A percentile compares a stretch with the other conserved stretches of the same genome.
phyloP scores from a whole-genome alignment of 1,140 invertebrate genomes.

The Acromyrmex echinatior region DNA sequence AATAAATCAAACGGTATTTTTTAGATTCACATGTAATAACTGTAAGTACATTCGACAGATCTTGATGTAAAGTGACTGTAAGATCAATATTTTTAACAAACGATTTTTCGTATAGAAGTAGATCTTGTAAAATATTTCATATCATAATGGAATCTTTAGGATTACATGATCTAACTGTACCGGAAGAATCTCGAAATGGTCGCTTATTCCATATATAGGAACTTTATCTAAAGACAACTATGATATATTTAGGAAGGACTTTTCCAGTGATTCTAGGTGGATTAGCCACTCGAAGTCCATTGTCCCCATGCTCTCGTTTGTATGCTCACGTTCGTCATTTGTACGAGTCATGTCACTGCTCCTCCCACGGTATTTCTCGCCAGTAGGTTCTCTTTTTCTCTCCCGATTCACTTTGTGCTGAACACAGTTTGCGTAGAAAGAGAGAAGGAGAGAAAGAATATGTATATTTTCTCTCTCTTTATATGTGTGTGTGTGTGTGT shows the following conservation, averaged over 20 bases:
- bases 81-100: background rate
- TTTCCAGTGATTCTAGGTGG: background rate
- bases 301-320: constrained; percentile 48
- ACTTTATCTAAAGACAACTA: background rate
- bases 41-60: background rate
- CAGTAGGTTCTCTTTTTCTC: constrained; percentile 22
- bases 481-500: too few relatives aligned
- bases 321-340: constrained; percentile 39
- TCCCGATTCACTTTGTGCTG: background rate
- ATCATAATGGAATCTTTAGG: background rate
- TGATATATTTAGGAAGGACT: background rate
- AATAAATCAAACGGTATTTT: background rate
- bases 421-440: background rate
- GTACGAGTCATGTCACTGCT: constrained; percentile 23
- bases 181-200: background rate
- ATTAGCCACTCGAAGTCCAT: constrained; percentile 36
- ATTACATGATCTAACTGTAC: background rate
- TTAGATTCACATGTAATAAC: background rate
- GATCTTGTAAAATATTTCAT: background rate
- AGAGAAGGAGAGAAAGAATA: background rate
- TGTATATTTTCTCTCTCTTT: background rate
- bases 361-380: constrained; percentile 34
- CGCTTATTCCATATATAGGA: background rate
- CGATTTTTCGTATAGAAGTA: background rate
- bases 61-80: background rate